These are phyloP conservation scores for Alligator mississippiensis DNA, from an alignment of 2,113 vertebrate species.

Conservation along the genomic window DNA sequence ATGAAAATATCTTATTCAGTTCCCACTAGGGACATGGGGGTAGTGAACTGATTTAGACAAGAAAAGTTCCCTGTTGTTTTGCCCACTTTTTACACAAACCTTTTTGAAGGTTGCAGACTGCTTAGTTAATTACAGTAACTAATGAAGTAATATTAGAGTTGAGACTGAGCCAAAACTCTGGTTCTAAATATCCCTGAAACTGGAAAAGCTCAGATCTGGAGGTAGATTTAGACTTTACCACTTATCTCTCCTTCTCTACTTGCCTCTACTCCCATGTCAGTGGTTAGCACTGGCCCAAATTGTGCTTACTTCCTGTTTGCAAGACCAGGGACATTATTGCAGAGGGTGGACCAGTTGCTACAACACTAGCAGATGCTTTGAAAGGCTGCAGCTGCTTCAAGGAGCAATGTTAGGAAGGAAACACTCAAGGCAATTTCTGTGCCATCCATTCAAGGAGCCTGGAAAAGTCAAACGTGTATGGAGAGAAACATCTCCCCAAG, in stretches of 20 bases:
- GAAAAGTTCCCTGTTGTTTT: not conserved
- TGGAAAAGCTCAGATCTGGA: not conserved
- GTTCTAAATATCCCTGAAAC: not conserved
- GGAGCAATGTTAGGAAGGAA: not conserved
- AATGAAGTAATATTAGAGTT: not conserved
- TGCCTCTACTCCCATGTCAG: not conserved
- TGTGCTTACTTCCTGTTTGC: not conserved
- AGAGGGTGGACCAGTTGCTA: not conserved
- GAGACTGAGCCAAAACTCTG: not conserved
- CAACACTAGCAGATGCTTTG: not conserved
- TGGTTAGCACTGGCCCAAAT: not conserved
- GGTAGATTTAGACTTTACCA: not conserved
- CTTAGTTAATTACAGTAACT: not conserved
- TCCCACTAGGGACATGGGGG: not conserved
- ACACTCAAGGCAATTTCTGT: not conserved
- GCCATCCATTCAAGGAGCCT: not conserved
- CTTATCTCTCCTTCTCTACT: not conserved
- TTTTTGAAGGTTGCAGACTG: not conserved
- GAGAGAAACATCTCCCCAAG: not conserved
- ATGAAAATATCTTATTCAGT: not conserved
- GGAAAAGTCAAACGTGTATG: not conserved
- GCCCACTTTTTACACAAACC: not conserved
- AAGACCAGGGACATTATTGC: not conserved
- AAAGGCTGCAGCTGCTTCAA: not conserved
- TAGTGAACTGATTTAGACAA: not conserved